Evolutionary conservation across 2,888 invertebrate genomes (phyloP).

Genomic region (Athrips mouffetella): DNA sequence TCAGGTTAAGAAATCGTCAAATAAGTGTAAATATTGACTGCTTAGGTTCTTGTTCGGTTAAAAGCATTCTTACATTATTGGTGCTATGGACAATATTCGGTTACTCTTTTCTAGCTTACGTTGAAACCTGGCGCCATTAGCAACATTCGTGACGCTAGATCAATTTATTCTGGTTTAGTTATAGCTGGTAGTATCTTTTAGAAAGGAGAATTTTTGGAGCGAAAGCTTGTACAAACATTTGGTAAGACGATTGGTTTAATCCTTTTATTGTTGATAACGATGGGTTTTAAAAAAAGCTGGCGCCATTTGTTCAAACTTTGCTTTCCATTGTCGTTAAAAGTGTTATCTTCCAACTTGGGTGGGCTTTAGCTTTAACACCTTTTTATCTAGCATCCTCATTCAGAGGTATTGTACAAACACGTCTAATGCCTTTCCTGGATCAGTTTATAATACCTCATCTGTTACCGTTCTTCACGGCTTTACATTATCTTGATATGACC

Average conservation of each 20-base stretch:
- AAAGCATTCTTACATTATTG: slow-evolving; percentile 40
- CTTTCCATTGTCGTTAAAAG: background rate
- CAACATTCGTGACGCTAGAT: too few relatives aligned
- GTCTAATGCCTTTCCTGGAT: background rate
- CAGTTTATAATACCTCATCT: too few relatives aligned
- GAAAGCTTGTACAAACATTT: slow-evolving; percentile 2
- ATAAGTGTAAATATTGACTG: slow-evolving; percentile 45
- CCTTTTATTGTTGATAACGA: background rate
- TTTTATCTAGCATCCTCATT: background rate
- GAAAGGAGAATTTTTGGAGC: background rate
- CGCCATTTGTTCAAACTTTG: background rate
- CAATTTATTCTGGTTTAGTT: too few relatives aligned
- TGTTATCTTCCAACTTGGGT: slow-evolving; percentile 1
- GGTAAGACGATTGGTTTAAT: background rate
- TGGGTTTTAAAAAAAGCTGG: background rate
- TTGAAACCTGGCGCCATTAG: too few relatives aligned
- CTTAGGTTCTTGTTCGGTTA: slow-evolving; percentile 48
- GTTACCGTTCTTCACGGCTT: background rate
- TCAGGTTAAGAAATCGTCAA: slow-evolving; percentile 33
- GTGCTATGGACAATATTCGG: too few relatives aligned
- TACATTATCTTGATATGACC: background rate
- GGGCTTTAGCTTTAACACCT: background rate
- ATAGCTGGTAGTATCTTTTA: slow-evolving; percentile 21
- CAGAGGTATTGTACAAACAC: background rate
- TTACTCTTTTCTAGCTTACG: too few relatives aligned